phyloP scores from a whole-genome alignment of 2,797 vertebrate species.

The Cirrhinus molitorella region DNA sequence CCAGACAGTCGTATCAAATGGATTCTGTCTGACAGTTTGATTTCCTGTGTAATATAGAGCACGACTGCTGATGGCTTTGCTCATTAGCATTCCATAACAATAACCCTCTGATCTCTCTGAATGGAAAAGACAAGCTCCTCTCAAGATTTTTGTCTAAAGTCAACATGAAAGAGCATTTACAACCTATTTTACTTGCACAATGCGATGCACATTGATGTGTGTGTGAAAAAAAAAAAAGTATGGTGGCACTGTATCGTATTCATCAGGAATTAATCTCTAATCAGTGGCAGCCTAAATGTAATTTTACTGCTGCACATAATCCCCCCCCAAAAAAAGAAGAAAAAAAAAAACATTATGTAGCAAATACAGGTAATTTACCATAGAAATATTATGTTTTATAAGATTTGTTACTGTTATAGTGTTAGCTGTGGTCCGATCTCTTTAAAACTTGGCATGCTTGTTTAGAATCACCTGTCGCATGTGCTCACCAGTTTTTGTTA shows the following conservation, averaged over 20 bases:
- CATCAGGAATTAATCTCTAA: not conserved
- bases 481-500: too few relatives aligned
- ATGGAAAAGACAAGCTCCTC: conserved; percentile 16
- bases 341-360: too few relatives aligned
- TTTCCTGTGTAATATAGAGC: conserved; percentile 34
- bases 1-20: conserved; percentile 14
- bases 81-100: conserved; percentile 39
- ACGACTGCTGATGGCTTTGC: not conserved
- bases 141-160: not conserved
- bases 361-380: too few relatives aligned
- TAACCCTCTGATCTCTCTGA: conserved; percentile 26
- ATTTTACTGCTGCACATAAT: not conserved
- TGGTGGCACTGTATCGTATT: not conserved
- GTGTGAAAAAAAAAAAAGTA: not conserved
- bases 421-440: too few relatives aligned
- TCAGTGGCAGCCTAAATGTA: not conserved
- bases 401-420: too few relatives aligned
- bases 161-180: conserved; percentile 10
- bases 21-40: conserved; percentile 33
- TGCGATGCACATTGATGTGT: not conserved
- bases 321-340: too few relatives aligned
- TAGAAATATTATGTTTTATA: too few relatives aligned
- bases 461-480: too few relatives aligned
- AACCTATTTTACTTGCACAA: not conserved
- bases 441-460: too few relatives aligned